A percentile compares a stretch with the other conserved stretches of the same genome.
phyloP scores from a whole-genome alignment of 1,140 invertebrate species.

The Tribolium castaneum region DNA sequence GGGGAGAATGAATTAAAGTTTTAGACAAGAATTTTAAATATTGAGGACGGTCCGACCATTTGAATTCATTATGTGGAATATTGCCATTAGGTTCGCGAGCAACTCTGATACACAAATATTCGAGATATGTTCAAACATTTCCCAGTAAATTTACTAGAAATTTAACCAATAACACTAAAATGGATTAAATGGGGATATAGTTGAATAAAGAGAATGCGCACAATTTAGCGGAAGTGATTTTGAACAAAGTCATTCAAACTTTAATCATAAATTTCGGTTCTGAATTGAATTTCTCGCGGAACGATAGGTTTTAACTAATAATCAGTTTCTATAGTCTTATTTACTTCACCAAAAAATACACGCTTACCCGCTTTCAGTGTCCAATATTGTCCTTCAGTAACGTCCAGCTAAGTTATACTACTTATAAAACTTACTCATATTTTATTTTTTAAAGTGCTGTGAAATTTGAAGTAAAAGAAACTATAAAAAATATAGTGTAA shows the following conservation, averaged over 20 bases:
- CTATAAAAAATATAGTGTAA: no score
- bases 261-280: constrained; percentile 57
- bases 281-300: constrained; percentile 51
- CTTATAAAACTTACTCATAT: no score
- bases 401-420: no score
- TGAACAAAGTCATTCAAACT: constrained; percentile 59
- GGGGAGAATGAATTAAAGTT: not conserved
- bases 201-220: constrained; percentile 60
- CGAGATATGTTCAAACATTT: constrained; percentile 53
- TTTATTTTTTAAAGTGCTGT: no score
- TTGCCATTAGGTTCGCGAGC: constrained; percentile 20
- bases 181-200: constrained; percentile 58
- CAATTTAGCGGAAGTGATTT: constrained; percentile 59
- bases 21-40: constrained; percentile 2
- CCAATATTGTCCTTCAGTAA: no score
- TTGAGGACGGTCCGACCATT: constrained; percentile 8
- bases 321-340: constrained; percentile 38
- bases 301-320: constrained; percentile 40
- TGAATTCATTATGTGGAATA: constrained; percentile 14
- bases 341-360: not conserved
- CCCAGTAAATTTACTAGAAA: constrained; percentile 54
- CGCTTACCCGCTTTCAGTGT: no score
- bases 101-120: constrained; percentile 44
- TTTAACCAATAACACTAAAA: constrained; percentile 58
- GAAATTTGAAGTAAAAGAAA: no score